Base-by-base conservation (phyloP, 2,888 invertebrate genomes). In the Meloe dianella region DNA sequence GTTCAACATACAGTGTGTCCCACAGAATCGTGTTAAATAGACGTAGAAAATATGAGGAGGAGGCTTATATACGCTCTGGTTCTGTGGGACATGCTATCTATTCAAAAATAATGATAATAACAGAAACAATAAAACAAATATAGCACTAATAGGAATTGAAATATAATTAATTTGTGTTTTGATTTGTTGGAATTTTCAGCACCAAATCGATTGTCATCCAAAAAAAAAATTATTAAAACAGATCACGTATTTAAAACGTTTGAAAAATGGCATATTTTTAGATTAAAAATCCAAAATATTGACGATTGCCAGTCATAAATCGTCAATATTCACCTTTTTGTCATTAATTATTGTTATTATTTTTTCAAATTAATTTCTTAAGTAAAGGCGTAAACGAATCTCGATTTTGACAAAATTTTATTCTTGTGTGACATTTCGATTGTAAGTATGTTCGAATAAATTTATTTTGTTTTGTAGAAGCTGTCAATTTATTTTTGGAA, bases 401-500 rank as follows among this genome's bases (percentile, higher is more conserved):
- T 38, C n/a, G 41, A n/a, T 41, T 41, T 41, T 41, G 41, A 41
- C 41, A 41, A n/a, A n/a, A 41, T 41, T 41, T 41, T 41, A 17
- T 41, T 41, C 41, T 41, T 41, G 41, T 41, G 41, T 41, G 41
- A 17, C 17, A 41, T n/a, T 41, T 41, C 17, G n/a, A 38, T 41
- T 41, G 41, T 41, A 12, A 2, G 35, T 35, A n/a, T n/a, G n/a
- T n/a, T n/a, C 17, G 41, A 41, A 41, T 41, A 41, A 41, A 41
- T 41, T 41, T n/a, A 41, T 41, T 41, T 41, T n/a, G 41, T 35
- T 41, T 41, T 41, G 41, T 41, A 41, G 12, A n/a, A 41, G 17
- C 17, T 41, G 22, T 20, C 57, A 35, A 63, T 14, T 38, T 12
- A 57, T 63, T 57, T 56, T 32, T 41, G 32, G n/a, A n/a, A n/a